Base-by-base conservation (phyloP, 2,113 vertebrate genomes). In the Meles meles region DNA sequence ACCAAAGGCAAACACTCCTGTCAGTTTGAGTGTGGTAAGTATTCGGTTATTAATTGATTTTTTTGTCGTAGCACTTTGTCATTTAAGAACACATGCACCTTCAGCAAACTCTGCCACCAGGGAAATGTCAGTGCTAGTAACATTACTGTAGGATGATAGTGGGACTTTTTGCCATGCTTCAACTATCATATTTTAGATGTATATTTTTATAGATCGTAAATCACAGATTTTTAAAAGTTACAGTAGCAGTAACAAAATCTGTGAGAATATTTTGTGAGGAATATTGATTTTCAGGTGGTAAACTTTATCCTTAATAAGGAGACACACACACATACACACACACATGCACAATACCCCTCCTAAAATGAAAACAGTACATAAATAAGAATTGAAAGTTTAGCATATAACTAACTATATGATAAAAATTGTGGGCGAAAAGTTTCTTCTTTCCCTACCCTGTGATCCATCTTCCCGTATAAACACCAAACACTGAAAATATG, bases 21-120 rank as follows among this genome's bases (percentile, higher is more conserved):
- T 99, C 98, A 99, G 98, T 98, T 98, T 99, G 98, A 99, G 99
- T 97, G 99, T 99, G 99, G 99, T 99, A 99, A 98, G 99, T 99
- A 98, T 95, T 91, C 63, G 7, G 27, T 80, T 74, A 61, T 3
- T 72, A 82, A 90, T 61, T 65, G 31, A 17, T 49, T 17, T 57
- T 57, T 55, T 57, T 8, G 34, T 67, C n/a, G 7, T 42, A 31
- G 23, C 15, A 44, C 3, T 31, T 72, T 88, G 42, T 92, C 31
- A 21, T 15, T 47, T 88, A 67, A 42, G 42, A 85, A 11, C 37
- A 23, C 6, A 5, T 13, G 0, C 0, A 27, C 42, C 12, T 37
- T 61, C 7, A 37, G 20, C 18, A 59, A 92, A 31, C 59, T 76
- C 14, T 72, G 8, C 11, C n/a, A 39, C 52, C 5, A 21, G 49